Evolutionary conservation across 1,140 invertebrate species (phyloP).

Genomic region (Trichonephila clavipes): DNA sequence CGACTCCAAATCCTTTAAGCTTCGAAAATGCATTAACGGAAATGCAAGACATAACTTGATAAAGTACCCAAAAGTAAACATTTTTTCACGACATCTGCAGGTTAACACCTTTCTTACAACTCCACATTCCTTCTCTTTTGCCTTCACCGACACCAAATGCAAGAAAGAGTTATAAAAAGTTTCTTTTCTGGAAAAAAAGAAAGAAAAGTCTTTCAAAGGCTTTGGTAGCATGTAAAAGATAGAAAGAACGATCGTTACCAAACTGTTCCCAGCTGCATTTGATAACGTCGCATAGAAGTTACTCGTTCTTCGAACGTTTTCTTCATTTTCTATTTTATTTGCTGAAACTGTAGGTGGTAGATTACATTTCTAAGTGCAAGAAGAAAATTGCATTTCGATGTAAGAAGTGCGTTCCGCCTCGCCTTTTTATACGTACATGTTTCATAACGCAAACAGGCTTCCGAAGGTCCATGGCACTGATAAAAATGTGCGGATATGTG

Average conservation of each 20-base stretch:
- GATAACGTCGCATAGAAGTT: constrained; percentile 58
- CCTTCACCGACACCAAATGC: background rate
- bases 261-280: constrained; percentile 65
- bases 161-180: constrained; percentile 41
- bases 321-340: constrained; percentile 62
- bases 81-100: constrained; percentile 52
- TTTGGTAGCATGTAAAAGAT: constrained; percentile 44
- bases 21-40: constrained; percentile 49
- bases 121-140: constrained; percentile 27
- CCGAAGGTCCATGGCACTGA: background rate
- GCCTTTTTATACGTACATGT: background rate
- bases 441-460: constrained; percentile 19
- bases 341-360: constrained; percentile 65
- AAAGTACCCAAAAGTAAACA: constrained; percentile 49
- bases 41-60: constrained; percentile 39
- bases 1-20: constrained; percentile 40
- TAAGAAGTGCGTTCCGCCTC: background rate
- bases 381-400: constrained; percentile 56
- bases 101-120: constrained; percentile 49
- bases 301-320: constrained; percentile 39
- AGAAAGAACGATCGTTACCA: constrained; percentile 20
- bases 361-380: constrained; percentile 57
- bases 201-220: constrained; percentile 54
- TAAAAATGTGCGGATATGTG: constrained; percentile 16
- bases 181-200: constrained; percentile 11